phyloP scores from a whole-genome alignment of 2,888 invertebrate species.

The Chelonus formosanus region DNA sequence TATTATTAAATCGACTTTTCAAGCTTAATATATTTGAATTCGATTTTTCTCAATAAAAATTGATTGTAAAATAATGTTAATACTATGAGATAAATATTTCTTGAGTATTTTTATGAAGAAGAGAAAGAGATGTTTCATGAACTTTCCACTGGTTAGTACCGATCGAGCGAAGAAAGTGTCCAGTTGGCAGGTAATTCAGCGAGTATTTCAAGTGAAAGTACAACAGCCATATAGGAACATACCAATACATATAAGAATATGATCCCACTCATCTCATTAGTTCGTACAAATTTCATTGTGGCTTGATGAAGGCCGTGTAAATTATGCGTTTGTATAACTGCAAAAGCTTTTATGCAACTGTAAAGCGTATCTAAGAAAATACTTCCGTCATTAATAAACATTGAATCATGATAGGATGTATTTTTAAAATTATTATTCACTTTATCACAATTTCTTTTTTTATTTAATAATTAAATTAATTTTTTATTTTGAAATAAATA shows the following conservation, averaged over 20 bases:
- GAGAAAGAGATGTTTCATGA: slow-evolving; percentile 18
- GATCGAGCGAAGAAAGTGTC: slow-evolving; percentile 65
- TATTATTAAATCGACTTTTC: too few relatives aligned
- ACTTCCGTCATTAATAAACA: slow-evolving; percentile 25
- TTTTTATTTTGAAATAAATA: not conserved
- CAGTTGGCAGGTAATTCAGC: slow-evolving; percentile 42
- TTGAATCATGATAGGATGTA: slow-evolving; percentile 25
- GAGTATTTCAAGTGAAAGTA: slow-evolving; percentile 62
- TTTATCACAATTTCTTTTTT: not conserved
- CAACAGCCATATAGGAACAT: slow-evolving; percentile 41
- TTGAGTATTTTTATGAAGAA: not conserved
- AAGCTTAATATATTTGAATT: too few relatives aligned
- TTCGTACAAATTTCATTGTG: not conserved
- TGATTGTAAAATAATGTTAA: too few relatives aligned
- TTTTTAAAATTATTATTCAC: slow-evolving; percentile 1
- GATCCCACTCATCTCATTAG: not conserved
- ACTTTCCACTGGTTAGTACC: slow-evolving; percentile 59
- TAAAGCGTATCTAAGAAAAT: slow-evolving; percentile 16
- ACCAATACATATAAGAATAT: slow-evolving; percentile 14
- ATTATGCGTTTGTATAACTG: not conserved
- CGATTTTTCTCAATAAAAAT: too few relatives aligned
- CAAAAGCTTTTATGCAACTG: slow-evolving; percentile 15
- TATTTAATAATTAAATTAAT: not conserved
- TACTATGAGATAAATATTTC: too few relatives aligned
- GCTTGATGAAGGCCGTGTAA: slow-evolving; percentile 2